Percentiles rank a stretch among this genome's conserved stretches.
phyloP scores from a whole-genome alignment of 2,113 vertebrate species.

The Oncorhynchus tshawytscha region DNA sequence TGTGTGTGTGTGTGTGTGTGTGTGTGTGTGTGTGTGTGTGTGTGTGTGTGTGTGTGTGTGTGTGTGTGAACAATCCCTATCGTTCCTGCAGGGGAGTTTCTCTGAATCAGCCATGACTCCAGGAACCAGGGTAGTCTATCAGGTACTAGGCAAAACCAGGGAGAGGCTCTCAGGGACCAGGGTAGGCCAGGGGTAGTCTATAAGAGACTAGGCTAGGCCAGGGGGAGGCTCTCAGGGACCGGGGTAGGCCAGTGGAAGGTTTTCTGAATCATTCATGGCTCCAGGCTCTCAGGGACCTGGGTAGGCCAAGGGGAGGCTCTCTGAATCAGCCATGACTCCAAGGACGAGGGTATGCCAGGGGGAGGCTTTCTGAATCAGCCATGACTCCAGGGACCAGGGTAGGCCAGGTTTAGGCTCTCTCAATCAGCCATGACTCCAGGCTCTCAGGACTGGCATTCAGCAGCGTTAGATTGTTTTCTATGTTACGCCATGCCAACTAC shows the following conservation, averaged over 20 bases:
- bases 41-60: not conserved
- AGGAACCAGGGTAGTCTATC: too few relatives aligned
- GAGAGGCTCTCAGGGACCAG: not conserved
- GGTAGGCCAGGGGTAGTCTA: not conserved
- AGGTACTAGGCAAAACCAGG: too few relatives aligned
- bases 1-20: not conserved
- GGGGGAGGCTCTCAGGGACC: too few relatives aligned
- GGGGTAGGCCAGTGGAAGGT: too few relatives aligned
- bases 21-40: not conserved
- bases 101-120: not conserved
- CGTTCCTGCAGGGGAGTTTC: not conserved
- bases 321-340: slow-evolving; percentile 53
- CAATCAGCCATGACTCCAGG: too few relatives aligned
- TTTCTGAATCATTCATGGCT: slow-evolving; percentile 14
- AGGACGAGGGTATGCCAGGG: not conserved
- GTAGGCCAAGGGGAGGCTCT: not conserved
- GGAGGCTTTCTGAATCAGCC: too few relatives aligned
- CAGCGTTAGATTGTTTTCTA: too few relatives aligned
- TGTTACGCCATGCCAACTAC: too few relatives aligned
- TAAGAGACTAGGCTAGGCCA: too few relatives aligned
- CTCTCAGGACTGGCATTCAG: too few relatives aligned
- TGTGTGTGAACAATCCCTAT: not conserved
- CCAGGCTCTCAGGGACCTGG: not conserved
- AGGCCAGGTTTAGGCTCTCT: too few relatives aligned
- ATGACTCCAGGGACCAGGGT: too few relatives aligned